Conservation (phyloP, 2,797 vertebrate genomes). For the Syngnathus acus region DNA sequence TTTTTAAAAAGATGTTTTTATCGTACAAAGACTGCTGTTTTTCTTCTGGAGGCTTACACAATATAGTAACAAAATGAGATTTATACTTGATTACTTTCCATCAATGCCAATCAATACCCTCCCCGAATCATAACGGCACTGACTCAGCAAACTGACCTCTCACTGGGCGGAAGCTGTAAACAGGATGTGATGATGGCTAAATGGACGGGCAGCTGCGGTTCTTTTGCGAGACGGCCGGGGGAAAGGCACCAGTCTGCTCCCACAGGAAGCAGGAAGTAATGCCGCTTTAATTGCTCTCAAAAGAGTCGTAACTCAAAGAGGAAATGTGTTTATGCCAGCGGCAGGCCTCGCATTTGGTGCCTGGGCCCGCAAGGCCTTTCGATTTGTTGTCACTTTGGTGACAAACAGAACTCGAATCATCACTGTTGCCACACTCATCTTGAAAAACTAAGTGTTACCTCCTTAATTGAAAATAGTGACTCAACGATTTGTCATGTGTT, state of each 20-base stretch:
- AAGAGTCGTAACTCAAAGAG: neutral
- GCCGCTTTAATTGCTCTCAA: neutral
- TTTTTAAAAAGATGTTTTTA: neutral
- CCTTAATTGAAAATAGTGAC: too few relatives aligned
- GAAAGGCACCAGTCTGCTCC: neutral
- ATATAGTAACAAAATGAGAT: neutral
- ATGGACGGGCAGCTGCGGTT: neutral
- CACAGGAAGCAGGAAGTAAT: slow-evolving; percentile 3
- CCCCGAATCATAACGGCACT: slow-evolving; percentile 21
- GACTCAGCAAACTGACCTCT: slow-evolving; percentile 39
- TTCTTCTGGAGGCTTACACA: slow-evolving; percentile 22
- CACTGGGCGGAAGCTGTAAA: neutral
- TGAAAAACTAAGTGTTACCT: too few relatives aligned
- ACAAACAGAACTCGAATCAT: too few relatives aligned
- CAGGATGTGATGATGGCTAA: neutral
- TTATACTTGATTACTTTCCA: neutral
- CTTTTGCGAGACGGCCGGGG: neutral
- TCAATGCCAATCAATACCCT: neutral
- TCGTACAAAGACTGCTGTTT: neutral
- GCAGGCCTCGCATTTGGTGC: neutral
- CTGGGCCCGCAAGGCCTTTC: neutral
- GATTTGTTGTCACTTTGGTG: too few relatives aligned
- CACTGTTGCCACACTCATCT: too few relatives aligned
- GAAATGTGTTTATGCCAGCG: neutral
- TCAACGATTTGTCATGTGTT: too few relatives aligned